Evolutionary conservation across 2,797 vertebrate genomes (phyloP).

Genomic region (Serranus cabrilla): DNA sequence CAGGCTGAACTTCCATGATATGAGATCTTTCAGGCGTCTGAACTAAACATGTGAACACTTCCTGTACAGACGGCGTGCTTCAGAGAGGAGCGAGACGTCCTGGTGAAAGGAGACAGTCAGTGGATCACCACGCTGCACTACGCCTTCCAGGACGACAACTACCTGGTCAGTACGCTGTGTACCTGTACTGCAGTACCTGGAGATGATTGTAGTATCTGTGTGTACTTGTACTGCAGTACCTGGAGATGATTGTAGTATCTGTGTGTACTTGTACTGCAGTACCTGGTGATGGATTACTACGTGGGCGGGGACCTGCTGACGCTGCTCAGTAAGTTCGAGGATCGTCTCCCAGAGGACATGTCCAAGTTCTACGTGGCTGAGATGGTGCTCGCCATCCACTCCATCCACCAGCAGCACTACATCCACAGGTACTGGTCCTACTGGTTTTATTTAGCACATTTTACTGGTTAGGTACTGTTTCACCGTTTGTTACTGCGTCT

Average conservation of each 20-base stretch:
- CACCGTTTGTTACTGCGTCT: background rate
- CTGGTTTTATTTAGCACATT: background rate
- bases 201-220: too few relatives aligned
- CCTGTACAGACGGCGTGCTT: slow-evolving; percentile 94
- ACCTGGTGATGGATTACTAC: slow-evolving; percentile 98
- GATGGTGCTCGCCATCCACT: slow-evolving; percentile 97
- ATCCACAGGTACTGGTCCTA: slow-evolving; percentile 91
- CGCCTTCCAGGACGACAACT: slow-evolving; percentile 98
- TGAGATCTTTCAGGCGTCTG: too few relatives aligned
- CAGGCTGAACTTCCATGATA: too few relatives aligned
- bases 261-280: too few relatives aligned
- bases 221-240: too few relatives aligned
- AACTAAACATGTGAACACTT: background rate
- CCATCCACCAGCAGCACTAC: slow-evolving; percentile 96
- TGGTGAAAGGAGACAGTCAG: slow-evolving; percentile 97
- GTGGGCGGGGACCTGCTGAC: slow-evolving; percentile 97
- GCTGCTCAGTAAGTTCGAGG: slow-evolving; percentile 98
- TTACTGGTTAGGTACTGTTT: background rate
- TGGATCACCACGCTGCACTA: slow-evolving; percentile 98
- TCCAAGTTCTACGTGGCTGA: slow-evolving; percentile 96
- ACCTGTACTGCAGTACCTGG: too few relatives aligned
- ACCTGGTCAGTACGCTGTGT: slow-evolving; percentile 91
- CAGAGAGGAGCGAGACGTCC: slow-evolving; percentile 94
- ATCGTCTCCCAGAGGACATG: slow-evolving; percentile 97
- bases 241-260: too few relatives aligned